These are phyloP conservation scores for Plusia festucae DNA, from an alignment of 2,888 invertebrate species.

Conservation along the genomic window DNA sequence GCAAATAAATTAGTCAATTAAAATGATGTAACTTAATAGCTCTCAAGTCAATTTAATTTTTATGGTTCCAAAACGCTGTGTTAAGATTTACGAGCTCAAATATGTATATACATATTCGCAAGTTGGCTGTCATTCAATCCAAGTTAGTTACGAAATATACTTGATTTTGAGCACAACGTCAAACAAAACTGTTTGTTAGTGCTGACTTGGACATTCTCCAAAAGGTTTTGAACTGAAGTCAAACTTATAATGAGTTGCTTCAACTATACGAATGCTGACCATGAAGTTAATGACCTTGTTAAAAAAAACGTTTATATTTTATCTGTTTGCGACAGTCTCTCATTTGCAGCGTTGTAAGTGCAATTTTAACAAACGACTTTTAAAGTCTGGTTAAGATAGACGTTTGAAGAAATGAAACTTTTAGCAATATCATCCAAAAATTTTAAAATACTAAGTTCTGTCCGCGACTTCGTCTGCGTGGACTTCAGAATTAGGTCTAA, in stretches of 20 bases:
- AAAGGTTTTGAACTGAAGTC: constrained; percentile 31
- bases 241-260: constrained; percentile 52
- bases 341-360: constrained; percentile 12
- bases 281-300: constrained; percentile 36
- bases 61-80: constrained; percentile 4
- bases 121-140: constrained; percentile 22
- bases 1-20: neutral
- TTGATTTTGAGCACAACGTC: constrained; percentile 29
- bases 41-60: neutral
- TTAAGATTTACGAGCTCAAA: constrained; percentile 6
- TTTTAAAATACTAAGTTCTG: no score
- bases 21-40: constrained; percentile 1
- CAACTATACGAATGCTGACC: constrained; percentile 35
- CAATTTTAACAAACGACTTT: constrained; percentile 5
- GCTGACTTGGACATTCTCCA: constrained; percentile 47
- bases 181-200: constrained; percentile 25
- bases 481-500: no score
- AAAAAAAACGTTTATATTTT: constrained; percentile 10
- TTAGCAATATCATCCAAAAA: constrained; percentile 7
- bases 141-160: constrained; percentile 42
- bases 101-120: constrained; percentile 9
- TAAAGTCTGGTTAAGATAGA: constrained; percentile 14
- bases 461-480: no score
- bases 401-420: constrained; percentile 16
- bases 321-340: constrained; percentile 1